Conservation (phyloP, 2,113 vertebrate genomes). For the mouse (Mus musculus) region GRCm39 chr4:139098501-139099000, state of each 20-base stretch:
- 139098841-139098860: background rate
- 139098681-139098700: background rate
- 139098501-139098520: background rate
- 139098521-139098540: background rate
- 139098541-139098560: background rate
- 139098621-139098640: background rate
- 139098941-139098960: conserved; percentile 96
- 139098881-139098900: fast-evolving
- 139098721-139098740: background rate
- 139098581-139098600: background rate
- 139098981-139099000: conserved; percentile 98
- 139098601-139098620: background rate
- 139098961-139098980: conserved; percentile 98
- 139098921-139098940: conserved; percentile 95
- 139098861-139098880: background rate
- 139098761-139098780: background rate
- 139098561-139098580: background rate
- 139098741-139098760: background rate
- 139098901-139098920: conserved; percentile 98
- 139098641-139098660: background rate
- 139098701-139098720: background rate
- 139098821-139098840: background rate
- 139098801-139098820: background rate
- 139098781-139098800: background rate
- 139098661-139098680: background rate